Conservation (phyloP, 2,797 vertebrate genomes). For the Novumbra hubbsi region DNA sequence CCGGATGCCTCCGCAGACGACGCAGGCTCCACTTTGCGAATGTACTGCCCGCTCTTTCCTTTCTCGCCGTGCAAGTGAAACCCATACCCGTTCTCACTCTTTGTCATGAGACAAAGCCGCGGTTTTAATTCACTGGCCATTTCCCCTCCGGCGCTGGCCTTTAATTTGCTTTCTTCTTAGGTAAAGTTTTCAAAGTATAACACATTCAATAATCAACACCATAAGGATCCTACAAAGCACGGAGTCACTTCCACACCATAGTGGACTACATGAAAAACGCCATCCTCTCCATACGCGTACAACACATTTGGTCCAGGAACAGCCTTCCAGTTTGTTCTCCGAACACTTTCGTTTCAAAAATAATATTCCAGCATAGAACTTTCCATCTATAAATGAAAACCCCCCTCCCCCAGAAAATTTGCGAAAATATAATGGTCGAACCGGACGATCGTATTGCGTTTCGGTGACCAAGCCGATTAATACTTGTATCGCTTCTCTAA, state of each 20-base stretch:
- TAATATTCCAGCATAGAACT: background rate
- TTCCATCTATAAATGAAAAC: background rate
- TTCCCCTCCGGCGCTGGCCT: conserved; percentile 28
- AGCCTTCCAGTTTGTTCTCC: conserved; percentile 1
- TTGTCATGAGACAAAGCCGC: conserved; percentile 86
- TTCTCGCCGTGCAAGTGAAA: conserved; percentile 98
- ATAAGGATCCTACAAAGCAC: conserved; percentile 16
- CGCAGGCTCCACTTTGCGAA: conserved; percentile 90
- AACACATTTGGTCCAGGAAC: conserved; percentile 23
- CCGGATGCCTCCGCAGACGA: conserved; percentile 89
- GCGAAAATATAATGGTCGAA: background rate
- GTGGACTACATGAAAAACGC: conserved; percentile 22
- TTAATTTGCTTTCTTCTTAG: conserved; percentile 15
- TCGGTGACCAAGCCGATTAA: conserved; percentile 21
- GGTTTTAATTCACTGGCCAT: conserved; percentile 86
- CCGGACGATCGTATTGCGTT: conserved; percentile 24
- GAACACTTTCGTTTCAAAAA: background rate
- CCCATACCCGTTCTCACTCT: conserved; percentile 86
- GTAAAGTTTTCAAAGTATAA: conserved; percentile 23
- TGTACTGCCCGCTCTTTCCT: conserved; percentile 93
- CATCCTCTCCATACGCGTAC: conserved; percentile 31
- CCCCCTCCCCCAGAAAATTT: background rate
- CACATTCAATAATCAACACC: conserved; percentile 11
- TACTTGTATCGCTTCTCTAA: conserved; percentile 37
- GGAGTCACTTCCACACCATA: conserved; percentile 37